Base-by-base conservation (phyloP, 2,888 invertebrate genomes). In the Apamea epomidion region DNA sequence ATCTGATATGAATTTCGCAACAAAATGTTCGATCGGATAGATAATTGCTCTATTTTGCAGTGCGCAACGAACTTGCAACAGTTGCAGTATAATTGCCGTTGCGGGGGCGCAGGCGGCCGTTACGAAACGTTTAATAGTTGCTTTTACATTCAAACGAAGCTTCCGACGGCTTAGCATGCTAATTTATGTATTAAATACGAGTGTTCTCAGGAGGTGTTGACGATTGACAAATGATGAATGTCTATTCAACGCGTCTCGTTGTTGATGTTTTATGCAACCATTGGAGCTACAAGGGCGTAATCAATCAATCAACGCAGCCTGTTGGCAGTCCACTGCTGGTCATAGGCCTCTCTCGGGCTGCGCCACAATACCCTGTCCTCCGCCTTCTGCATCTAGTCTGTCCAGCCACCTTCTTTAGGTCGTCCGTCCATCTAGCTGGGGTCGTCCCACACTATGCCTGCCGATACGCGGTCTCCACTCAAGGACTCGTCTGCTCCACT, bases 51-150 rank as follows among this genome's bases (percentile, higher is more conserved):
- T 85, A 83, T 84, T 89, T 86, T 76, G 82, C 78, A 81, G 76
- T 88, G 84, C 81, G 87, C 84, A 89, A 88, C 82, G 84, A 89
- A 82, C 81, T 85, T 82, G 88, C 85, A 85, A 88, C 78, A 82
- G 72, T 87, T 86, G 79, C 78, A 78, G 78, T 37, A 73, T 87
- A 84, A 84, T 84, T 86, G 79, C 80, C 71, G 85, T 76, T 82
- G 84, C 68, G 67, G 80, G 82, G 71, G 80, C 78, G 78, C 32
- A 68, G 68, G 67, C 72, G 74, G 73, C 32, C 7, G 51, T 90
- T 90, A 82, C 87, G 37, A 78, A 79, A 89, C 51, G 45, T 74
- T 65, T 81, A 80, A 85, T 88, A 84, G 85, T 87, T 74, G 73
- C 45, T 81, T 84, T 82, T 82, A 88, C 73, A 81, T 79, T 78